phyloP scores from a whole-genome alignment of 2,888 invertebrate genomes.

The Microchrysa polita region DNA sequence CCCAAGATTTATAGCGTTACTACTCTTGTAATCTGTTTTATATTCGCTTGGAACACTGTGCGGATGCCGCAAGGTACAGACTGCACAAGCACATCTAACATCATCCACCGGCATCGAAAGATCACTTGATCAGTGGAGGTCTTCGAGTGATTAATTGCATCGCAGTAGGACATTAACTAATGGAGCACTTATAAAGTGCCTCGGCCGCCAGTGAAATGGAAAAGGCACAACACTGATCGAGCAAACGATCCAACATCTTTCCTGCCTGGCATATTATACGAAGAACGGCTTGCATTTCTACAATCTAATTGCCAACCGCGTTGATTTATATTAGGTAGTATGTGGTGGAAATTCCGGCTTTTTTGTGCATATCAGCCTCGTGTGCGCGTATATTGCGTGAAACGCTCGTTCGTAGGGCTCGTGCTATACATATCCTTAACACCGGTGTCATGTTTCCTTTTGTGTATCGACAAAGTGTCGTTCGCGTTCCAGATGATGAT shows the following conservation, averaged over 20 bases:
- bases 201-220: neutral
- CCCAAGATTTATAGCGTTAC: constrained; percentile 32
- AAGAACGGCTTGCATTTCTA: constrained; percentile 8
- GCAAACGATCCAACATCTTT: constrained; percentile 1
- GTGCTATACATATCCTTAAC: constrained; percentile 25
- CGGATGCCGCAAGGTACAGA: constrained; percentile 5
- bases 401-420: neutral
- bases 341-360: constrained; percentile 21
- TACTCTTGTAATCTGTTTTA: constrained; percentile 21
- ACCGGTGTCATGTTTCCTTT: constrained; percentile 30
- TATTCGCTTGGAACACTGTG: neutral
- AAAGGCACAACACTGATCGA: neutral
- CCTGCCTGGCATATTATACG: constrained; percentile 1
- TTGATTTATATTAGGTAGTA: constrained; percentile 6
- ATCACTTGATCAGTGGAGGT: constrained; percentile 37
- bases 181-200: constrained; percentile 35
- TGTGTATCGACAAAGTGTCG: constrained; percentile 15
- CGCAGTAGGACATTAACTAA: constrained; percentile 47
- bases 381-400: neutral
- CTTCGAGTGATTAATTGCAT: constrained; percentile 46
- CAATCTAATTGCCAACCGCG: constrained; percentile 23
- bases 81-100: neutral
- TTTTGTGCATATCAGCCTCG: neutral
- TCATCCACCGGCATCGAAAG: neutral
- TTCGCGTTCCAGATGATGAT: no score